Conservation (phyloP, 2,888 invertebrate genomes). For the Syrphus vitripennis region DNA sequence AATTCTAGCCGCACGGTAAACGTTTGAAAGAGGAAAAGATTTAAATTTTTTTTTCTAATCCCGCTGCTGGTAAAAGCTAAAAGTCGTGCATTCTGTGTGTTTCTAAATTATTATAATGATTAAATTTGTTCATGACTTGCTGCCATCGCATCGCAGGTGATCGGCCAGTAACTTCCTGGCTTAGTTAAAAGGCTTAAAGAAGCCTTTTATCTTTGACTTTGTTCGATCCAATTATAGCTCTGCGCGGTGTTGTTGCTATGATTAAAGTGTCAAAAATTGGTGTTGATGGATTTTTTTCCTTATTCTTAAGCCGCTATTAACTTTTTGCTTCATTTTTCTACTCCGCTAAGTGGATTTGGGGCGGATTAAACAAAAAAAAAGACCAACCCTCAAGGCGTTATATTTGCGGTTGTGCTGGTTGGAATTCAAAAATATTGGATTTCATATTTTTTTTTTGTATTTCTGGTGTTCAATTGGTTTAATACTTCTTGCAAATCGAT, state of each 20-base stretch:
- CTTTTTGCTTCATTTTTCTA: background rate
- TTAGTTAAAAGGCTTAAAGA: constrained; percentile 44
- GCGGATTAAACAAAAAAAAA: constrained; percentile 14
- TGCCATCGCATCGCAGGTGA: constrained; percentile 25
- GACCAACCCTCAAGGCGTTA: constrained; percentile 17
- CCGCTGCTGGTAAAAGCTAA: constrained; percentile 16
- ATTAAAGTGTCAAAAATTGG: constrained; percentile 55
- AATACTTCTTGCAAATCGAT: constrained; percentile 55
- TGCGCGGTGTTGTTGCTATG: background rate
- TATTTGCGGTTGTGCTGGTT: background rate
- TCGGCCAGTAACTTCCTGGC: constrained; percentile 59
- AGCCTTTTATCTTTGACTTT: background rate
- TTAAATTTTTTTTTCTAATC: background rate
- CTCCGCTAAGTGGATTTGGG: constrained; percentile 48
- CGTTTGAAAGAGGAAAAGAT: constrained; percentile 15
- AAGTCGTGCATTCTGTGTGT: constrained; percentile 28
- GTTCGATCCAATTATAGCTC: constrained; percentile 51
- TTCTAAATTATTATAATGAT: background rate
- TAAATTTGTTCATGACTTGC: constrained; percentile 35
- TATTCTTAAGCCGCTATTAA: constrained; percentile 12
- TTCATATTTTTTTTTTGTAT: constrained; percentile 39
- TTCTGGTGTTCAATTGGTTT: constrained; percentile 58
- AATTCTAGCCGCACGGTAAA: constrained; percentile 57
- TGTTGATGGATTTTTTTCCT: constrained; percentile 12
- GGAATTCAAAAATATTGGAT: constrained; percentile 54